phyloP scores from a whole-genome alignment of 2,888 invertebrate species.

The Dusona sp. region DNA sequence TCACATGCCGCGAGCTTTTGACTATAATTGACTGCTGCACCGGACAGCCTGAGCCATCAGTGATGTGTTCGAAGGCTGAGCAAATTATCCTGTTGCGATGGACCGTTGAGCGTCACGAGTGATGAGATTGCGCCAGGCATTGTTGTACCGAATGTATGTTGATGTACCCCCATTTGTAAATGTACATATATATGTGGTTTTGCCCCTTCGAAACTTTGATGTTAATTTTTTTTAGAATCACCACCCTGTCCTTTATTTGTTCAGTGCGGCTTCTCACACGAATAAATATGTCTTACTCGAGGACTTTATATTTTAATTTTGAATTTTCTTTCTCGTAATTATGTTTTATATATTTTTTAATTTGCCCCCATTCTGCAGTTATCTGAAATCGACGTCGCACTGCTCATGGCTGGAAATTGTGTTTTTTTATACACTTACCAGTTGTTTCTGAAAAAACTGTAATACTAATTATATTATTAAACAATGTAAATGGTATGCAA shows the following conservation, averaged over 20 bases:
- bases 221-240: background rate
- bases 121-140: constrained; percentile 42
- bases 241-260: background rate
- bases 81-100: constrained; percentile 36
- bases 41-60: constrained; percentile 10
- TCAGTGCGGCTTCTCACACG: background rate
- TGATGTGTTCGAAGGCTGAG: constrained; percentile 47
- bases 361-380: background rate
- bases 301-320: background rate
- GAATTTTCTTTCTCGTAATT: background rate
- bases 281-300: background rate
- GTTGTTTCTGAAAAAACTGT: background rate
- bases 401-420: background rate
- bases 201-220: constrained; percentile 24
- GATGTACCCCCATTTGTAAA: constrained; percentile 49
- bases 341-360: background rate
- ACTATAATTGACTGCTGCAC: constrained; percentile 15
- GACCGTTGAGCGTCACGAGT: constrained; percentile 33
- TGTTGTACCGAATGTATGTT: constrained; percentile 53
- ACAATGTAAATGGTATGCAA: background rate
- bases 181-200: constrained; percentile 35
- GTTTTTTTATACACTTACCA: background rate
- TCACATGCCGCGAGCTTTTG: background rate
- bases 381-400: background rate
- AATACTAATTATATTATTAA: background rate